A percentile compares a stretch with the other conserved stretches of the same genome.
phyloP scores from a whole-genome alignment of 2,888 invertebrate genomes.

The Fissipunctia ypsillon region DNA sequence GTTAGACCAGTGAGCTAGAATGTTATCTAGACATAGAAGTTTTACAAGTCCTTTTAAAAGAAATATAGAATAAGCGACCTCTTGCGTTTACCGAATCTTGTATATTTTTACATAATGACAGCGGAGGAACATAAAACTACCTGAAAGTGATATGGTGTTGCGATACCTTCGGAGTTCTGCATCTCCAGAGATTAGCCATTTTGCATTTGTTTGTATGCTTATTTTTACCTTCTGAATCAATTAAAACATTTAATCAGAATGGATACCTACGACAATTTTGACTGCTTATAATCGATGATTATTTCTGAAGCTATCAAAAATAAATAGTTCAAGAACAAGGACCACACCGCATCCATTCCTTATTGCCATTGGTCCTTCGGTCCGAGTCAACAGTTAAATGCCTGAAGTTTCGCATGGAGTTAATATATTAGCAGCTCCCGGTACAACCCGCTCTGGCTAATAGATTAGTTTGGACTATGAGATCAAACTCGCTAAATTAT shows the following conservation, averaged over 20 bases:
- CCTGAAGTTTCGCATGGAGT: conserved; percentile 43
- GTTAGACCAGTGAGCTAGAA: conserved; percentile 25
- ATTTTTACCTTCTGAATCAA: not conserved
- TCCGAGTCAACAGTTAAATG: conserved; percentile 48
- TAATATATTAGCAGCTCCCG: conserved; percentile 28
- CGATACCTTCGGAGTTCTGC: not conserved
- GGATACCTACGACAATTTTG: not conserved
- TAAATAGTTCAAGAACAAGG: not conserved
- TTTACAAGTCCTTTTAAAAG: not conserved
- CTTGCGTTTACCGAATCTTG: not conserved
- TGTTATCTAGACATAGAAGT: not conserved
- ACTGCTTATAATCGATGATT: too few relatives aligned
- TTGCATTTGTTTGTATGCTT: not conserved
- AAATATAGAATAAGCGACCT: not conserved
- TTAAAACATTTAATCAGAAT: not conserved
- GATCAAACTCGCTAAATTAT: conserved; percentile 44
- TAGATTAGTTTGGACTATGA: conserved; percentile 49
- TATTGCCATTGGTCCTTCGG: conserved; percentile 13
- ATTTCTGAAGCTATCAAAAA: not conserved
- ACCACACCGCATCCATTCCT: conserved; percentile 18
- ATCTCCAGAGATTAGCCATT: not conserved
- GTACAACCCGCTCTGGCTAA: conserved; percentile 29
- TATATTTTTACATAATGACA: not conserved
- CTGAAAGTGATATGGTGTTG: not conserved
- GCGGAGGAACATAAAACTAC: not conserved